Percentiles rank a stretch among this genome's conserved stretches.
Conservation (phyloP, 2,888 invertebrate species). For the Tenthredo distinguenda region DNA sequence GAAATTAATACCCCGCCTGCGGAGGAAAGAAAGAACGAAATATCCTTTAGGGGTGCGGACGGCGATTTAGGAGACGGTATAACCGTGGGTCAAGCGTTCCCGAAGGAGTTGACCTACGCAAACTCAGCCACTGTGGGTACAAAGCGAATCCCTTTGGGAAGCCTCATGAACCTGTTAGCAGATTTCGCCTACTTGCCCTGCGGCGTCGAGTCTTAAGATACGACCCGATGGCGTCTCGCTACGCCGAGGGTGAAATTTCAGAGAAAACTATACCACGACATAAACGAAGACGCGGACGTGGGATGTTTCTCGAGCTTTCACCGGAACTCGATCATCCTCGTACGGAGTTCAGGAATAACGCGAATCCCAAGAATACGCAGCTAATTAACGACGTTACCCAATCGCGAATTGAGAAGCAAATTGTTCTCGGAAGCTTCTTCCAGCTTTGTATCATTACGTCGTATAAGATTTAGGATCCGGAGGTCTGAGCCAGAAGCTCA, state of each 20-base stretch:
- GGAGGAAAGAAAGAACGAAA: background rate
- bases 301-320: background rate
- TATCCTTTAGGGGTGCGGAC: background rate
- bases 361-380: no score
- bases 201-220: background rate
- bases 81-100: slow-evolving; percentile 30
- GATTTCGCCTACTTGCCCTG: slow-evolving; percentile 19
- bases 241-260: background rate
- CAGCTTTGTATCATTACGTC: no score
- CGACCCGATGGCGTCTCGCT: background rate
- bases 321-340: background rate
- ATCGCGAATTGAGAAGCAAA: no score
- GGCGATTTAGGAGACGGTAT: background rate
- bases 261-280: background rate
- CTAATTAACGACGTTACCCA: no score
- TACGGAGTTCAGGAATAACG: background rate
- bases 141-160: slow-evolving; percentile 24
- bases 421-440: no score
- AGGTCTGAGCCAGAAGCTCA: no score
- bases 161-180: background rate
- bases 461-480: no score
- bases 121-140: slow-evolving; percentile 33
- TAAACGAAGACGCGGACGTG: background rate
- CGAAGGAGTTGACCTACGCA: slow-evolving; percentile 45
- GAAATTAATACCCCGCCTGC: background rate